Percentiles rank a stretch among this genome's conserved stretches.
phyloP scores from a whole-genome alignment of 2,888 invertebrate genomes.

The Pocota personata region DNA sequence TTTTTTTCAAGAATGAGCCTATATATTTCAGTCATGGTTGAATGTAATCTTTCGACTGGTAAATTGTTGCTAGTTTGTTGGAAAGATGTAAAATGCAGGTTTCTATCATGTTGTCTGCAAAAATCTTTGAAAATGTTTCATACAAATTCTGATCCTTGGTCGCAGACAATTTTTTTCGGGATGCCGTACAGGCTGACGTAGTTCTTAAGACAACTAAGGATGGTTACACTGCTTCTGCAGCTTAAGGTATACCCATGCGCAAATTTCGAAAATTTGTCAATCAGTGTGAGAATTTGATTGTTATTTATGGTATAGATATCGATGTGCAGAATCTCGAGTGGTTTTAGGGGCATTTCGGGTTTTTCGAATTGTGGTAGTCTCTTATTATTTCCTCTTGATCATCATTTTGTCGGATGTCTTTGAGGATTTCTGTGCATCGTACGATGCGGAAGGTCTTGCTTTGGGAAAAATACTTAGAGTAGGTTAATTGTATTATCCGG shows the following conservation, averaged over 20 bases:
- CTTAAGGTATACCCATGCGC: constrained; percentile 22
- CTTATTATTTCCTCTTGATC: no score
- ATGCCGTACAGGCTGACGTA: constrained; percentile 41
- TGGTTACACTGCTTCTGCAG: constrained; percentile 22
- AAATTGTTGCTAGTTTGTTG: constrained; percentile 44
- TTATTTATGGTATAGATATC: constrained; percentile 60
- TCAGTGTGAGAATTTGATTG: constrained; percentile 18
- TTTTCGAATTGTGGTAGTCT: no score
- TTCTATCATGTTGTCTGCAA: constrained; percentile 39
- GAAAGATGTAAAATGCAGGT: constrained; percentile 39
- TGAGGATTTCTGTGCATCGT: no score
- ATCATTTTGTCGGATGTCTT: no score
- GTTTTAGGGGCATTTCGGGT: no score
- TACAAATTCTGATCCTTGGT: constrained; percentile 17
- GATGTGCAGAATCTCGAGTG: no score
- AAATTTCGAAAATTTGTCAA: not conserved
- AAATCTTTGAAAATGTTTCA: constrained; percentile 55
- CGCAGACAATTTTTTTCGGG: constrained; percentile 17
- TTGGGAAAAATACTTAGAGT: no score
- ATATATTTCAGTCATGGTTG: constrained; percentile 66
- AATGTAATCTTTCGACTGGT: constrained; percentile 44
- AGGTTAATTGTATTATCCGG: no score
- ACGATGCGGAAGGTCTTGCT: no score
- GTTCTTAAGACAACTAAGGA: constrained; percentile 13
- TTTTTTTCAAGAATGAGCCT: constrained; percentile 38